Percentiles rank a stretch among this genome's conserved stretches.
Evolutionary conservation across 2,113 vertebrate genomes (phyloP).

Genomic region (Beaufortia kweichowensis): DNA sequence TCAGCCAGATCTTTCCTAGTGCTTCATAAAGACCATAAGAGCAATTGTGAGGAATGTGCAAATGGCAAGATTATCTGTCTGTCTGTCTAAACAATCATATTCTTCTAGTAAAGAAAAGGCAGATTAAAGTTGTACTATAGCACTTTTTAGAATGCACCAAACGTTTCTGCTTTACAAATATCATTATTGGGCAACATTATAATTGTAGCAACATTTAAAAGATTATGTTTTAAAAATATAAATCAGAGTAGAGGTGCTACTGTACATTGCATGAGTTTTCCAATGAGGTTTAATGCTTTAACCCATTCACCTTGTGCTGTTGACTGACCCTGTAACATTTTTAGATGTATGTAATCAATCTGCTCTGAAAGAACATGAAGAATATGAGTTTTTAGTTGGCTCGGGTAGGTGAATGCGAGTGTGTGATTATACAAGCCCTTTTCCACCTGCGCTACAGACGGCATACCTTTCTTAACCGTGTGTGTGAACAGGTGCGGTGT

Average conservation of each 20-base stretch:
- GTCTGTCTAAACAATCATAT: neutral
- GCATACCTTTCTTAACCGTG: constrained; percentile 29
- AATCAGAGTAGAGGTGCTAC: no score
- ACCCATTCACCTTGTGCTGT: constrained; percentile 9
- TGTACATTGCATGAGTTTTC: no score
- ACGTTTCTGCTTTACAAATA: no score
- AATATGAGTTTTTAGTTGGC: constrained; percentile 23
- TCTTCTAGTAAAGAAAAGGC: no score
- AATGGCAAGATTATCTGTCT: neutral
- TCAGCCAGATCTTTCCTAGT: constrained; percentile 47
- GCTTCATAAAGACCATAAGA: constrained; percentile 33
- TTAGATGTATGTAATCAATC: neutral
- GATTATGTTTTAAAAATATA: no score
- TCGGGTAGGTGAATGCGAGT: neutral
- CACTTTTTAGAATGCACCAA: no score
- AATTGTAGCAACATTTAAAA: no score
- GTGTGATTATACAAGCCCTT: constrained; percentile 39
- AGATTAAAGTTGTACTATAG: no score
- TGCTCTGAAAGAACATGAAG: neutral
- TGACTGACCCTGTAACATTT: neutral
- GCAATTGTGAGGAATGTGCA: neutral
- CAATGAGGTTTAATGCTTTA: neutral
- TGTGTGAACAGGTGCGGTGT: constrained; percentile 46
- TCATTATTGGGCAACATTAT: no score
- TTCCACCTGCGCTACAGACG: constrained; percentile 46